A percentile compares a stretch with the other conserved stretches of the same genome.
Conservation (phyloP, 2,888 invertebrate species). For the Bembecia ichneumoniformis region DNA sequence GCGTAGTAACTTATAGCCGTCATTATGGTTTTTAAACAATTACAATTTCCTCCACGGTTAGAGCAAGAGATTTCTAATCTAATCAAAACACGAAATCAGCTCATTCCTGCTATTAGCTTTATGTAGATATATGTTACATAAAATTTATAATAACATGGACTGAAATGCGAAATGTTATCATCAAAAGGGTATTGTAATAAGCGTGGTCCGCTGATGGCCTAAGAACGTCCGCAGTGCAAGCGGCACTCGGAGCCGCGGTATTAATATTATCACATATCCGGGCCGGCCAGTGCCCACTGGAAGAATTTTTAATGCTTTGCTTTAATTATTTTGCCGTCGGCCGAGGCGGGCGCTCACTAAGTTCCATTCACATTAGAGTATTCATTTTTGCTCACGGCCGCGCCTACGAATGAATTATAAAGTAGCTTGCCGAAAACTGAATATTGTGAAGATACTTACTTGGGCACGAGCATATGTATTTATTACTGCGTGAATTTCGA, state of each 20-base stretch:
- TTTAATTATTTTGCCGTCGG: constrained; percentile 68
- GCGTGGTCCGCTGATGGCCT: background rate
- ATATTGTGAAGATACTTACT: constrained; percentile 60
- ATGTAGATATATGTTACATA: too few relatives aligned
- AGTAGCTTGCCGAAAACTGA: constrained; percentile 62
- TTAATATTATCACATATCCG: constrained; percentile 72
- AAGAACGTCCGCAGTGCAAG: background rate
- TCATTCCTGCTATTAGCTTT: too few relatives aligned
- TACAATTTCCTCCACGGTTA: too few relatives aligned
- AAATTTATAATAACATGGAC: background rate
- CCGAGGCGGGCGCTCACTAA: constrained; percentile 37
- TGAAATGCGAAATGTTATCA: background rate
- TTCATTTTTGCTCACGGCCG: constrained; percentile 58
- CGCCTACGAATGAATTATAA: constrained; percentile 44
- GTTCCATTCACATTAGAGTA: constrained; percentile 71
- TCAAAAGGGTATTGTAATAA: background rate
- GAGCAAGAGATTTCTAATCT: too few relatives aligned
- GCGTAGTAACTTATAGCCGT: too few relatives aligned
- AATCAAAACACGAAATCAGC: too few relatives aligned
- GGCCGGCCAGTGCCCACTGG: constrained; percentile 50
- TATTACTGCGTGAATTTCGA: constrained; percentile 57
- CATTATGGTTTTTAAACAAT: too few relatives aligned
- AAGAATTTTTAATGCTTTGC: constrained; percentile 70
- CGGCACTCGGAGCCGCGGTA: constrained; percentile 21
- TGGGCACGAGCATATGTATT: constrained; percentile 36